Percentiles rank a stretch among this genome's conserved stretches.
phyloP scores from a whole-genome alignment of 2,797 vertebrate genomes.

The Kryptolebias ocellatus region DNA sequence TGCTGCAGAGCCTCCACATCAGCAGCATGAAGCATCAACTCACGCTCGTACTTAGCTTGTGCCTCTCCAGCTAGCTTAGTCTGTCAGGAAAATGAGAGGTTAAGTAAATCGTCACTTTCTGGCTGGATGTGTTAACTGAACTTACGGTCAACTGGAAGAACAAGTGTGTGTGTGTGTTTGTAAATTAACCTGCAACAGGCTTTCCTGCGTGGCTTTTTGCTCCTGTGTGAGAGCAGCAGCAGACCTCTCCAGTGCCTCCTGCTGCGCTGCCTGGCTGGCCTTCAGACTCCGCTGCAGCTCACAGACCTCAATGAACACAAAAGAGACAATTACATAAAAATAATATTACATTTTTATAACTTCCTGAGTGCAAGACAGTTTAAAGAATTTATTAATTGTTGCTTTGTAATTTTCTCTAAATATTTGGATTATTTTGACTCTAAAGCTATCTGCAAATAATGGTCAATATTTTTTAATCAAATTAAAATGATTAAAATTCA shows the following conservation, averaged over 20 bases:
- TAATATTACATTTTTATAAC: too few relatives aligned
- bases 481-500: too few relatives aligned
- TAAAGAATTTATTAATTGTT: too few relatives aligned
- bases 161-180: background rate
- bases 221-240: conserved; percentile 86
- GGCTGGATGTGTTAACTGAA: background rate
- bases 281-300: conserved; percentile 89
- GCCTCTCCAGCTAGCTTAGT: conserved; percentile 87
- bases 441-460: too few relatives aligned
- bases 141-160: background rate
- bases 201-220: conserved; percentile 91
- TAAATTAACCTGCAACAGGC: conserved; percentile 87
- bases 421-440: too few relatives aligned
- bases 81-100: conserved; percentile 31
- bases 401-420: too few relatives aligned
- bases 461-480: too few relatives aligned
- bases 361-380: too few relatives aligned
- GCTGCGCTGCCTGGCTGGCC: conserved; percentile 88
- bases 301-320: conserved; percentile 78
- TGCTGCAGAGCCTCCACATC: conserved; percentile 94
- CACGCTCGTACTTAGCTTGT: conserved; percentile 94
- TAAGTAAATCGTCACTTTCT: background rate
- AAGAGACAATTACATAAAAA: background rate
- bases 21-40: conserved; percentile 95
- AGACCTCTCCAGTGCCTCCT: conserved; percentile 92